A percentile compares a stretch with the other conserved stretches of the same genome.
These are phyloP conservation scores for Drosophila erecta DNA, from an alignment of 1,140 invertebrate species.

Conservation along the genomic window DNA sequence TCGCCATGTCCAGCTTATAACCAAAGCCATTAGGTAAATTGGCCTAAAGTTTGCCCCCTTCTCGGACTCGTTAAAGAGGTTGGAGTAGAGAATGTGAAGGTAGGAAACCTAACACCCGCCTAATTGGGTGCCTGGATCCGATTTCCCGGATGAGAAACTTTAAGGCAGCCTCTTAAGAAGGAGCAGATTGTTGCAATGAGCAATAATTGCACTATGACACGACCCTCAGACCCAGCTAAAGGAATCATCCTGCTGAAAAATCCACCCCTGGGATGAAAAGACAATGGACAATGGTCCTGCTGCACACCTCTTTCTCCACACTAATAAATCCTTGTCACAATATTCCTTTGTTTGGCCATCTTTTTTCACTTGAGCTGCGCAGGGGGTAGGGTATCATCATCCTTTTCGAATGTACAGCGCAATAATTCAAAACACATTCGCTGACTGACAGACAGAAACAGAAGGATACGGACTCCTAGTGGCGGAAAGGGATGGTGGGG, in stretches of 20 bases:
- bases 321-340: constrained; percentile 82
- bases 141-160: constrained; percentile 15
- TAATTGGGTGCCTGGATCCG: constrained; percentile 40
- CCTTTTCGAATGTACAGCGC: constrained; percentile 79
- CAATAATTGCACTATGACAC: constrained; percentile 75
- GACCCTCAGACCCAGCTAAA: background rate
- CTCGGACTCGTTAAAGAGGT: no score
- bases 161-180: background rate
- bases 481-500: constrained; percentile 35
- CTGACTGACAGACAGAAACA: constrained; percentile 47
- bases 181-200: constrained; percentile 60
- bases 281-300: constrained; percentile 48
- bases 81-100: background rate
- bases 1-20: constrained; percentile 39
- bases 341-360: constrained; percentile 80
- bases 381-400: constrained; percentile 38
- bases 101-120: constrained; percentile 30
- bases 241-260: constrained; percentile 20
- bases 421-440: constrained; percentile 81
- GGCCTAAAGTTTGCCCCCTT: constrained; percentile 33
- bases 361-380: constrained; percentile 51
- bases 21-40: constrained; percentile 52
- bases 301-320: constrained; percentile 5
- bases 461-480: background rate
- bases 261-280: constrained; percentile 62